A percentile compares a stretch with the other conserved stretches of the same genome.
Conservation (phyloP, 1,140 invertebrate species). For the Laupala kohalensis region DNA sequence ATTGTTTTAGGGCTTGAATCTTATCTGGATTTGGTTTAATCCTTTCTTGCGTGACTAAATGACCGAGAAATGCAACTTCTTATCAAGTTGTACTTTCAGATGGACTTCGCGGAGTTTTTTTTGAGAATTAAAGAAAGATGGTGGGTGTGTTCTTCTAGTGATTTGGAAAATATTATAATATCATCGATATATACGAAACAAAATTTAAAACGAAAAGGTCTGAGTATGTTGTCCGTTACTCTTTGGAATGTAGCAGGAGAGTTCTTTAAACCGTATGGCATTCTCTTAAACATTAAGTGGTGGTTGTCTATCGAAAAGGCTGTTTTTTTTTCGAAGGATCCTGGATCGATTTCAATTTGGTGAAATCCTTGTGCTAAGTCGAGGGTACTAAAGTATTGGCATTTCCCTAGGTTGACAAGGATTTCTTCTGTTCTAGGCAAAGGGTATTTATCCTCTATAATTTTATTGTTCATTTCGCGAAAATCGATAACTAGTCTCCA, state of each 20-base stretch:
- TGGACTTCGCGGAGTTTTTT: not conserved
- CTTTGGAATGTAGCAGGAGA: constrained; percentile 17
- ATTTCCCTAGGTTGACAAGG: constrained; percentile 30
- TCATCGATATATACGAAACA: constrained; percentile 22
- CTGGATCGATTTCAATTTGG: constrained; percentile 24
- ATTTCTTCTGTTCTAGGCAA: constrained; percentile 29
- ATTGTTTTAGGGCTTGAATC: too few species aligned
- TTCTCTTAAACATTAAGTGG: not conserved
- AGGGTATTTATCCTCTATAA: too few species aligned
- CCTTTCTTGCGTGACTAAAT: constrained; percentile 16
- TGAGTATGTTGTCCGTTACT: constrained; percentile 17
- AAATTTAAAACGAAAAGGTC: constrained; percentile 5
- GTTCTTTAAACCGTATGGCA: constrained; percentile 9
- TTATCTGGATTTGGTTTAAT: constrained; percentile 22
- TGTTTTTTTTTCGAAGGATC: constrained; percentile 22
- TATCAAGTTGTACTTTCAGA: constrained; percentile 1
- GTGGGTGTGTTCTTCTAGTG: not conserved
- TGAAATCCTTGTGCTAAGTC: constrained; percentile 32
- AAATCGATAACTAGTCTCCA: too few species aligned
- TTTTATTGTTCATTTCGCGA: too few species aligned
- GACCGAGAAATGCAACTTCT: constrained; percentile 26
- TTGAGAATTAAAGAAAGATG: not conserved
- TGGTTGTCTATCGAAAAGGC: constrained; percentile 17
- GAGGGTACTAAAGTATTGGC: constrained; percentile 32
- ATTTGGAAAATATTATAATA: constrained; percentile 1